A percentile compares a stretch with the other conserved stretches of the same genome.
Conservation (phyloP, 2,797 vertebrate species). For the Sebastes steindachneri region DNA sequence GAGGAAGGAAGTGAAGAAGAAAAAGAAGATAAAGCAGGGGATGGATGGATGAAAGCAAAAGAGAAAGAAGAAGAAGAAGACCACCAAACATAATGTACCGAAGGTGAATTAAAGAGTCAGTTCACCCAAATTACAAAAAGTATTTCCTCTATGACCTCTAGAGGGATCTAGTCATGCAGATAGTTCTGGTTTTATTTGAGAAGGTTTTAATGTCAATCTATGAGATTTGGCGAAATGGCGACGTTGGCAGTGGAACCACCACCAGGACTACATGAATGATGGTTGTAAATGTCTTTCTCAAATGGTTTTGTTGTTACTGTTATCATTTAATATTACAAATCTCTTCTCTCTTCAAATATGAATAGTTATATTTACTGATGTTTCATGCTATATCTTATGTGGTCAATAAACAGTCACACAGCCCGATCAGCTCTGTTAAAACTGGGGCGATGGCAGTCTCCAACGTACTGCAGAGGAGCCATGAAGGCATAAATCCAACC, state of each 20-base stretch:
- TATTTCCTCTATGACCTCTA: neutral
- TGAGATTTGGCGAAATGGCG: neutral
- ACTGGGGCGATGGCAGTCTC: fast-evolving
- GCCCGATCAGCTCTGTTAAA: neutral
- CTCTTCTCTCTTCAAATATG: neutral
- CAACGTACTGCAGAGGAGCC: conserved; percentile 4
- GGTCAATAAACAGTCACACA: neutral
- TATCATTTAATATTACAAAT: neutral
- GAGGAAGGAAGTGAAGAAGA: no score
- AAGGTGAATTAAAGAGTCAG: neutral
- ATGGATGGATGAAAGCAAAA: no score
- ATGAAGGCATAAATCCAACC: conserved; percentile 28
- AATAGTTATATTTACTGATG: neutral
- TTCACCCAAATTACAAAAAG: neutral
- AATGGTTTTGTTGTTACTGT: neutral
- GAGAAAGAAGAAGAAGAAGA: no score
- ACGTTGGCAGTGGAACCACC: neutral
- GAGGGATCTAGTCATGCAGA: neutral
- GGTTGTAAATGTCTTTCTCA: neutral
- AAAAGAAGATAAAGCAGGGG: no score
- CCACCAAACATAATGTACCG: neutral
- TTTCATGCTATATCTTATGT: neutral
- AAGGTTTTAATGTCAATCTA: neutral
- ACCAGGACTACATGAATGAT: neutral
- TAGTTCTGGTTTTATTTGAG: neutral